Percentiles rank a stretch among this genome's conserved stretches.
These are phyloP conservation scores for Rhimphoctona megacephalus DNA, from an alignment of 2,888 invertebrate genomes.

Conservation along the genomic window DNA sequence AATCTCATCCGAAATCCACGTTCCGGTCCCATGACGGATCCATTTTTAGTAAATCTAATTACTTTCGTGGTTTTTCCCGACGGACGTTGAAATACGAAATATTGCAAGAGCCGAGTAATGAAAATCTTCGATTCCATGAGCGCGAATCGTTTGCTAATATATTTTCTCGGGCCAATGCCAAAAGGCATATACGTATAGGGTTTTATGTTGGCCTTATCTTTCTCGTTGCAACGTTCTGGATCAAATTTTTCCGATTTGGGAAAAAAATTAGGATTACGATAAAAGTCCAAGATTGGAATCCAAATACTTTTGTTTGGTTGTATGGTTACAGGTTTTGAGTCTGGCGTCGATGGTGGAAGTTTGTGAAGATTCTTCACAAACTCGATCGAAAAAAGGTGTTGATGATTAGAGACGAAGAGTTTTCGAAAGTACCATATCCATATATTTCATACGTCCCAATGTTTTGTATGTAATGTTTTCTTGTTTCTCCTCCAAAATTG, in stretches of 20 bases:
- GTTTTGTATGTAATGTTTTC: slow-evolving; percentile 69
- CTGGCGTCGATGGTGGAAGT: slow-evolving; percentile 77
- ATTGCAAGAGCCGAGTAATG: slow-evolving; percentile 52
- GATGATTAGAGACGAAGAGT: slow-evolving; percentile 86
- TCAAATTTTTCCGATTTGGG: slow-evolving; percentile 70
- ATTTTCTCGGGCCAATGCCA: slow-evolving; percentile 74
- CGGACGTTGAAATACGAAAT: slow-evolving; percentile 72
- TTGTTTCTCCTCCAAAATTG: slow-evolving; percentile 42
- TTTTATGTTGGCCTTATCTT: slow-evolving; percentile 64
- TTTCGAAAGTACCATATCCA: slow-evolving; percentile 82
- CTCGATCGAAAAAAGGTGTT: slow-evolving; percentile 85
- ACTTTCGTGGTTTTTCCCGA: slow-evolving; percentile 83
- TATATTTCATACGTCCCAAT: slow-evolving; percentile 72
- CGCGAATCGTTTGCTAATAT: slow-evolving; percentile 68
- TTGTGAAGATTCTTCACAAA: slow-evolving; percentile 85
- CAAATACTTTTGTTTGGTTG: slow-evolving; percentile 43
- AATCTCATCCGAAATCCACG: slow-evolving; percentile 68
- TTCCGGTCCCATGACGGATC: slow-evolving; percentile 45
- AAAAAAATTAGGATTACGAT: slow-evolving; percentile 74
- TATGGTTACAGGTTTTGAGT: slow-evolving; percentile 52
- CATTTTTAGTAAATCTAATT: slow-evolving; percentile 69
- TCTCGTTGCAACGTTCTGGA: slow-evolving; percentile 70
- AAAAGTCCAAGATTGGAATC: slow-evolving; percentile 72
- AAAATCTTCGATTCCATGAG: slow-evolving; percentile 68
- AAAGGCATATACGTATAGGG: slow-evolving; percentile 76